Percentiles rank a stretch among this genome's conserved stretches.
Evolutionary conservation across 2,888 invertebrate genomes (phyloP).

Genomic region (Cyclophora albipunctata): DNA sequence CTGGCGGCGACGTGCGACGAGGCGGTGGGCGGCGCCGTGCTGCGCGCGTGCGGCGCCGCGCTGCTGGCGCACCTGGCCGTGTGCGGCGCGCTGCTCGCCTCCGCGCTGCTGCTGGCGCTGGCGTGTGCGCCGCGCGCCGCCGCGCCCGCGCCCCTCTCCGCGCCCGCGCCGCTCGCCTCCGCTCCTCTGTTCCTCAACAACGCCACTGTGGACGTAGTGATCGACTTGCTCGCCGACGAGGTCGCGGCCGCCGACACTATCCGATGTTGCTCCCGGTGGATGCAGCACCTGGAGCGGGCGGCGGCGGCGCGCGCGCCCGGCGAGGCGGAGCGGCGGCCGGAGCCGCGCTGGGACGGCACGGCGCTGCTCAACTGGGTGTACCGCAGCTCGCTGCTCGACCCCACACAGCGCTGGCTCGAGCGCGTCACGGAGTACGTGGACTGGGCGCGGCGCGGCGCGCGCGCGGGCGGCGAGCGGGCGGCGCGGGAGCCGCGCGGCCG

Average conservation of each 20-base stretch:
- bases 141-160: slow-evolving; percentile 14
- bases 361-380: slow-evolving; percentile 51
- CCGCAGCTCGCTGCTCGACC: slow-evolving; percentile 49
- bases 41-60: slow-evolving; percentile 20
- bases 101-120: slow-evolving; percentile 33
- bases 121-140: slow-evolving; percentile 19
- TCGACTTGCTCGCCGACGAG: slow-evolving; percentile 8
- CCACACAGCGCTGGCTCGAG: slow-evolving; percentile 58
- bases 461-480: slow-evolving; percentile 2
- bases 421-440: slow-evolving; percentile 41
- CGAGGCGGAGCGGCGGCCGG: slow-evolving; percentile 18
- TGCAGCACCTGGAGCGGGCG: slow-evolving; percentile 25
- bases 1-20: slow-evolving; percentile 73
- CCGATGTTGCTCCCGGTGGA: slow-evolving; percentile 49
- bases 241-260: slow-evolving; percentile 17
- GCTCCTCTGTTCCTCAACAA: slow-evolving; percentile 19
- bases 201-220: slow-evolving; percentile 21
- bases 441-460: slow-evolving; percentile 11
- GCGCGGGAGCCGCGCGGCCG: slow-evolving; percentile 7
- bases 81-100: slow-evolving; percentile 15
- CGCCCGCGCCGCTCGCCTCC: slow-evolving; percentile 7
- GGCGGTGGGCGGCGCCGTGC: slow-evolving; percentile 25
- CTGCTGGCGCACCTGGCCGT: slow-evolving; percentile 22
- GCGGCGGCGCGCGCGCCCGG: slow-evolving; percentile 13
- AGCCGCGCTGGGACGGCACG: slow-evolving; percentile 47